Evolutionary conservation across 2,797 vertebrate genomes (phyloP).

Genomic region (Brachyalestes nurse): DNA sequence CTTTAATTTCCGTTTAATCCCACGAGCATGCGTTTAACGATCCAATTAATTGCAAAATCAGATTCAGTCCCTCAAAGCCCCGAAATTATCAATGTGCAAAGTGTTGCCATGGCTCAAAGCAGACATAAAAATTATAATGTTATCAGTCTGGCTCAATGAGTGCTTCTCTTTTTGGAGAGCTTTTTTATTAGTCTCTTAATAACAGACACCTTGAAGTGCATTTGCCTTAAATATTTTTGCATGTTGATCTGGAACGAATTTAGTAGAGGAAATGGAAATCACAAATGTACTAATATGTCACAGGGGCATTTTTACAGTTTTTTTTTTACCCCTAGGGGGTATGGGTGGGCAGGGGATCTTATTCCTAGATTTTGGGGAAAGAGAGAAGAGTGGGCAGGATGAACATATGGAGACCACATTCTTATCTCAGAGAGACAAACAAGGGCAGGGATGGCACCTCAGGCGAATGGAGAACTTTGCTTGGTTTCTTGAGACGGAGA

Average conservation of each 20-base stretch:
- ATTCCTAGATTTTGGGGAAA: conserved; percentile 10
- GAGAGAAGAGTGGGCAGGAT: neutral
- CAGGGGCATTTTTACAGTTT: neutral
- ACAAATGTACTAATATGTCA: neutral
- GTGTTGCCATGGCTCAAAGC: conserved; percentile 55
- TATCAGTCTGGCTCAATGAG: conserved; percentile 46
- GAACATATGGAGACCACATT: neutral
- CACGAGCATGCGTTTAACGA: conserved; percentile 68
- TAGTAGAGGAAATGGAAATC: neutral
- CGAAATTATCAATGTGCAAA: conserved; percentile 66
- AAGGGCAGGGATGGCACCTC: neutral
- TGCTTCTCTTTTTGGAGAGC: conserved; percentile 14
- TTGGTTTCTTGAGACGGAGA: conserved; percentile 21
- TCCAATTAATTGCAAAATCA: conserved; percentile 74
- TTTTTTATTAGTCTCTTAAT: conserved; percentile 17
- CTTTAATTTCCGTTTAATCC: conserved; percentile 71
- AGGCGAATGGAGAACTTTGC: neutral
- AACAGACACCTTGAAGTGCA: conserved; percentile 1
- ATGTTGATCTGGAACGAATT: conserved; percentile 13
- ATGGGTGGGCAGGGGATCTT: neutral
- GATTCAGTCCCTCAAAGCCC: conserved; percentile 69
- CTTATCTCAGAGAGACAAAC: conserved; percentile 34
- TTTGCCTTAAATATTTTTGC: conserved; percentile 11
- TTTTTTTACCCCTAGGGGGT: neutral
- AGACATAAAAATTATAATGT: conserved; percentile 45